Conservation (phyloP, 1,140 invertebrate species). For the Drosophila pseudoananassae region DNA sequence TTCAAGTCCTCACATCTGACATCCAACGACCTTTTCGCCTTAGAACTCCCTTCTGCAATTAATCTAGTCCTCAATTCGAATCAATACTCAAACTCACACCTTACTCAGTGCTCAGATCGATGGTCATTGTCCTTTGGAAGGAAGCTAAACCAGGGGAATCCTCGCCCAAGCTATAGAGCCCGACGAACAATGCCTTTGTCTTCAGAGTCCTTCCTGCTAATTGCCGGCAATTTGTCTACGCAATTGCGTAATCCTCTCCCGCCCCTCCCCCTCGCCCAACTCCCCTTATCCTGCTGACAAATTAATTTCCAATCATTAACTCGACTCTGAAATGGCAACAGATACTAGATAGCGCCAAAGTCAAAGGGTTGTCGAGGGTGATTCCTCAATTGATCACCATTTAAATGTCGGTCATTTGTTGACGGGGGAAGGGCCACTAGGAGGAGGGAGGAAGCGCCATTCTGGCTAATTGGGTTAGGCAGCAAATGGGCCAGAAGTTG, state of each 20-base stretch:
- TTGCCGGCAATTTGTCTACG: slow-evolving; percentile 70
- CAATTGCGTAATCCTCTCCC: slow-evolving; percentile 46
- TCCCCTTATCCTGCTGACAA: slow-evolving; percentile 42
- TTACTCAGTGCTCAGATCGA: slow-evolving; percentile 29
- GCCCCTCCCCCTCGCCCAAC: slow-evolving; percentile 3
- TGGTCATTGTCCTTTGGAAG: slow-evolving; percentile 34
- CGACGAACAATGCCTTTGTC: slow-evolving; percentile 38
- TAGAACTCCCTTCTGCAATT: slow-evolving; percentile 11
- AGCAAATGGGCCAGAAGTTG: slow-evolving; percentile 62
- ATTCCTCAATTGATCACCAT: slow-evolving; percentile 41
- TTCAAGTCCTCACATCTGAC: background rate
- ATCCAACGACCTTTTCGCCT: slow-evolving; percentile 1
- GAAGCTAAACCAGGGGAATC: slow-evolving; percentile 25
- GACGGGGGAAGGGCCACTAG: slow-evolving; percentile 10
- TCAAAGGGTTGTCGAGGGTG: slow-evolving; percentile 28
- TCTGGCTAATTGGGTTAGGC: slow-evolving; percentile 61
- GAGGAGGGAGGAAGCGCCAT: background rate
- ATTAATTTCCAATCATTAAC: slow-evolving; percentile 81
- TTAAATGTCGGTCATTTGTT: slow-evolving; percentile 74
- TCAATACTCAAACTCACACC: slow-evolving; percentile 33
- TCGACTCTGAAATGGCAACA: slow-evolving; percentile 52
- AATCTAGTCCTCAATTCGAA: slow-evolving; percentile 32
- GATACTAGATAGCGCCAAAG: slow-evolving; percentile 17
- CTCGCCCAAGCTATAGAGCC: slow-evolving; percentile 1
- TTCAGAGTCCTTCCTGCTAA: slow-evolving; percentile 44